Percentiles rank a stretch among this genome's conserved stretches.
phyloP scores from a whole-genome alignment of 2,888 invertebrate genomes.

The Nephrocerus scutellatus region DNA sequence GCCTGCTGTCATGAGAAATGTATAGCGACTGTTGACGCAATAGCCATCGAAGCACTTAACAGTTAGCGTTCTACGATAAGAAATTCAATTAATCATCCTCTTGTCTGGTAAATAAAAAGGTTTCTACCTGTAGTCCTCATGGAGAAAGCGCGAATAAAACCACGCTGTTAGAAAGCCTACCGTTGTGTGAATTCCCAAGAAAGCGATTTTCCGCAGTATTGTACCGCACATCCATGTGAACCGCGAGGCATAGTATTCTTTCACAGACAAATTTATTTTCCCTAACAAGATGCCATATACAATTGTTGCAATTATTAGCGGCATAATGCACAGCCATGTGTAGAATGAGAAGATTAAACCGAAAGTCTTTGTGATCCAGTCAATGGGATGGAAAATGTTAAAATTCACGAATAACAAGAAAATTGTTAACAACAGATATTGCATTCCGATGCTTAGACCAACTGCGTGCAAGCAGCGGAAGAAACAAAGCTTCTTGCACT shows the following conservation, averaged over 20 bases:
- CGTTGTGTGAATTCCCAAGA: constrained; percentile 51
- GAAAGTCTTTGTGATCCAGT: constrained; percentile 59
- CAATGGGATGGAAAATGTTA: constrained; percentile 56
- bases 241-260: constrained; percentile 58
- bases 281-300: constrained; percentile 67
- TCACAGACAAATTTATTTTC: constrained; percentile 58
- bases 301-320: constrained; percentile 58
- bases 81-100: no score
- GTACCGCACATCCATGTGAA: constrained; percentile 59
- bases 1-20: constrained; percentile 62
- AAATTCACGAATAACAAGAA: constrained; percentile 56
- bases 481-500: constrained; percentile 37
- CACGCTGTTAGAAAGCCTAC: constrained; percentile 63
- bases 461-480: constrained; percentile 49
- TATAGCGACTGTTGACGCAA: constrained; percentile 61
- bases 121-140: constrained; percentile 53
- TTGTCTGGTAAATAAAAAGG: constrained; percentile 48
- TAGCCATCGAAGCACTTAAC: constrained; percentile 37
- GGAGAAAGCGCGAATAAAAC: constrained; percentile 61
- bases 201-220: constrained; percentile 54
- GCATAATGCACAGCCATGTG: constrained; percentile 60
- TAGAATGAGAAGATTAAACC: constrained; percentile 50
- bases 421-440: constrained; percentile 50
- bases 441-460: constrained; percentile 54
- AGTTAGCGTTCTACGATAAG: no score